phyloP scores from a whole-genome alignment of 2,113 vertebrate genomes.

The Oxygymnocypris stewartii region DNA sequence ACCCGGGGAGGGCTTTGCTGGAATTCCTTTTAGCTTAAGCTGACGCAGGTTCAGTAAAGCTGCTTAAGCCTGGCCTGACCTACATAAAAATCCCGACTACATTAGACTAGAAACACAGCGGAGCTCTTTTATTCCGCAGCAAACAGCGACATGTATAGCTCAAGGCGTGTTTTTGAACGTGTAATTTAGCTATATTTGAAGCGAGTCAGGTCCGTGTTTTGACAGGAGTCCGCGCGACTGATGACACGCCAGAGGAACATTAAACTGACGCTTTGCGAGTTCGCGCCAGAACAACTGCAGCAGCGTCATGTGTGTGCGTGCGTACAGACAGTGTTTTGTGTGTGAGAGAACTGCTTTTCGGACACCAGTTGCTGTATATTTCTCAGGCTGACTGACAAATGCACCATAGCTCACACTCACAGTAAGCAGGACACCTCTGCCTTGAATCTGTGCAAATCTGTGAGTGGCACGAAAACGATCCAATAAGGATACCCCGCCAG shows the following conservation, averaged over 20 bases:
- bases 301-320: background rate
- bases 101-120: conserved; percentile 47
- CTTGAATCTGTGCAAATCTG: conserved; percentile 75
- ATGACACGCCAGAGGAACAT: background rate
- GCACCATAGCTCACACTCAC: background rate
- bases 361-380: conserved; percentile 68
- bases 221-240: background rate
- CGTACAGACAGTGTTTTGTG: background rate
- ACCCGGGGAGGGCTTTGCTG: conserved; percentile 97
- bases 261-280: background rate
- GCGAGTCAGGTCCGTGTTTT: background rate
- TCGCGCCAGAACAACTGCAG: background rate
- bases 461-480: conserved; percentile 75
- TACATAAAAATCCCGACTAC: conserved; percentile 82
- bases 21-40: conserved; percentile 99
- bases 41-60: conserved; percentile 99
- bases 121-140: background rate
- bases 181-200: background rate
- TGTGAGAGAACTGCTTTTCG: background rate
- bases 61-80: conserved; percentile 99
- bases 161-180: background rate
- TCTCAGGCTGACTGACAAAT: conserved; percentile 34
- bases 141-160: background rate
- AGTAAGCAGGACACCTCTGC: conserved; percentile 58
- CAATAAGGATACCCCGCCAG: conserved; percentile 64